phyloP scores from a whole-genome alignment of 23 tunicate genomes.

The Halocynthia roretzi region DNA sequence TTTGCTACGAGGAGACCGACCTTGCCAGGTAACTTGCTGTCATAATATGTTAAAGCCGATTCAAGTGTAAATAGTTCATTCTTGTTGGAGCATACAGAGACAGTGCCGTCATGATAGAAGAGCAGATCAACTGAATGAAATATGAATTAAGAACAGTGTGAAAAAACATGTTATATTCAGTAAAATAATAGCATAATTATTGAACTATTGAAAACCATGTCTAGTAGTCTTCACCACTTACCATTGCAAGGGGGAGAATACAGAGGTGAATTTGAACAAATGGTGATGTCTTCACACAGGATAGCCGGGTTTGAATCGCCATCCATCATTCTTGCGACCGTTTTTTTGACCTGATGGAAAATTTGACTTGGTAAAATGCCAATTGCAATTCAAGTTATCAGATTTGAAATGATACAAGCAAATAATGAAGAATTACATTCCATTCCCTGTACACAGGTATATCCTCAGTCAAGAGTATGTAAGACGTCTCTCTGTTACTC shows the following conservation, averaged over 20 bases:
- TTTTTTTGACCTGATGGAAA: too few species aligned
- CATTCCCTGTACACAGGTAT: constrained; percentile 17
- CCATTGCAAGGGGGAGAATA: constrained; percentile 19
- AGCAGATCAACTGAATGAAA: neutral
- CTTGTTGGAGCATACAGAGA: neutral
- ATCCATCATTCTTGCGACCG: too few species aligned
- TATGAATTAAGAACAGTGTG: too few species aligned
- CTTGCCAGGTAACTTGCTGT: constrained; percentile 11
- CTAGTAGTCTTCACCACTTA: too few species aligned
- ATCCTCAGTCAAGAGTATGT: constrained; percentile 10
- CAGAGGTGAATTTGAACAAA: constrained; percentile 10
- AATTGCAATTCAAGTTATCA: too few species aligned
- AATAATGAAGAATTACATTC: neutral
- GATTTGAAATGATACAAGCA: too few species aligned
- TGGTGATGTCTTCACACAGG: neutral
- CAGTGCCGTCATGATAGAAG: constrained; percentile 11
- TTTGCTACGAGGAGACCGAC: constrained; percentile 9
- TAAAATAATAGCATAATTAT: too few species aligned
- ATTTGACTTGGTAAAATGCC: too few species aligned
- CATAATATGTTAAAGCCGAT: constrained; percentile 10
- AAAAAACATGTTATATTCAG: too few species aligned
- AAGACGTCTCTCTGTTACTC: neutral
- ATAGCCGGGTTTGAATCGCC: too few species aligned
- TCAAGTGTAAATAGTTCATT: neutral
- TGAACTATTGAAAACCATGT: too few species aligned